Evolutionary conservation across 2,888 invertebrate species (phyloP), one percentile per base, ranked within the genome.

Genomic region (Eulithis testata): DNA sequence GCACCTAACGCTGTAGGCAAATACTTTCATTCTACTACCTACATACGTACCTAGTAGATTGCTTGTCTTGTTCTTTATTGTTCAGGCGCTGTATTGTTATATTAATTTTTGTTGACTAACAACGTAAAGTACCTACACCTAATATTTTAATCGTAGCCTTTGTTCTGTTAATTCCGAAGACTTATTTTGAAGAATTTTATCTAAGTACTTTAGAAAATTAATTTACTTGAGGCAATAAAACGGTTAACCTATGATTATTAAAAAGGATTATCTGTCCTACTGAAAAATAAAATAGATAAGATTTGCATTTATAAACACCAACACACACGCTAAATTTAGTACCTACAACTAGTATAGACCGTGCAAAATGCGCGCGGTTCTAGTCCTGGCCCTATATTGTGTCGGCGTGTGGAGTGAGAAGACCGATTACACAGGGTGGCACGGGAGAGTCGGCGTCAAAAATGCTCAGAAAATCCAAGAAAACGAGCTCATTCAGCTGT

Each of bases 381-480:
- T 81, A 44, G 49, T 82, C 37, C 59, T 82, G 61, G 65, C 70
- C 69, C 50, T 83, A 12, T 69, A 85, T 27, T 76, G 71, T 55
- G 59, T 76, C 36, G 65, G 63, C 27, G 63, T 37, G 40, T 72
- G 69, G 71, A 67, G 73, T 43, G 60, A 74, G 50, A 52, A 61
- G 21, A 47, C 40, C 8, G 57, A 27, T 11, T 76, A 76, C 12
- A 64, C 74, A 52, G 86, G 86, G 54, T 89, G 86, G 86, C 88
- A 87, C 71, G 72, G 74, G 51, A 76, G 71, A 69, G 80, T 86
- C n/a, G 89, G 90, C 51, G 73, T 86, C 4, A 83, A 81, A 73
- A 76, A 84, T 70, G 88, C 88, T 12, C 73, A 81, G 63, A 73
- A 75, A 56, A 89, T 89, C 21, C 82, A 76, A 62, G 64, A 68